Evolutionary conservation across 2,113 vertebrate genomes (phyloP), one percentile per base, ranked within the genome.

Genomic region (Callocephalon fimbriatum): DNA sequence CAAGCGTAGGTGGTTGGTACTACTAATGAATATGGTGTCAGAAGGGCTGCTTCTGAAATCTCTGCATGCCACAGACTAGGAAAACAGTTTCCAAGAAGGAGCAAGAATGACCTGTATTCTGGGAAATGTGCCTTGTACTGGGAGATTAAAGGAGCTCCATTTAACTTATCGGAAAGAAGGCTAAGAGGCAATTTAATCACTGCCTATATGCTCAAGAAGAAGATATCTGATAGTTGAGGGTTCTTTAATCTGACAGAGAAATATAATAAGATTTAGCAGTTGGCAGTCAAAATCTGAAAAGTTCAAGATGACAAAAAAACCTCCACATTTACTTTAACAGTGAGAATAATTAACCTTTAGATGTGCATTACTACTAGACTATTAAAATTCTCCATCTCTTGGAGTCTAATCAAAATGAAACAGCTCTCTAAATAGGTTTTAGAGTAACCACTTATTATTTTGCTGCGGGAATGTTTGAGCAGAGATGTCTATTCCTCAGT

Each of bases 161-260:
- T 96, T 85, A 85, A 40, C 17, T 94, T 95, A 84, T 92, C 4
- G 0, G n/a, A 72, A 88, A 68, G 72, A 93, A 75, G 73, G 19
- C 75, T 95, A 92, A 83, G 74, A 95, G 44, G 51, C 0, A 0
- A 92, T 93, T 96, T 90, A 95, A 95, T 95, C 83, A 75, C 61
- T 77, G 38, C 7, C 73, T 86, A 0, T 90, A 93, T 93, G 53
- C 44, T 75, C 25, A 58, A 80, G 56, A 18, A 90, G 51, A 81
- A 91, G 56, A 29, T 91, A 75, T 78, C 83, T 87, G 79, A 81
- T 87, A 61, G 51, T 45, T 84, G 61, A 53, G 44, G 35, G 22
- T 51, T 88, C 37, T 91, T 85, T 92, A 91, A 74, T 88, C 44
- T 91, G 42, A 32, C 47, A 78, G 56, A 83, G 38, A 74, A 68